phyloP scores from a whole-genome alignment of 2,888 invertebrate species.

The Nineta flava region DNA sequence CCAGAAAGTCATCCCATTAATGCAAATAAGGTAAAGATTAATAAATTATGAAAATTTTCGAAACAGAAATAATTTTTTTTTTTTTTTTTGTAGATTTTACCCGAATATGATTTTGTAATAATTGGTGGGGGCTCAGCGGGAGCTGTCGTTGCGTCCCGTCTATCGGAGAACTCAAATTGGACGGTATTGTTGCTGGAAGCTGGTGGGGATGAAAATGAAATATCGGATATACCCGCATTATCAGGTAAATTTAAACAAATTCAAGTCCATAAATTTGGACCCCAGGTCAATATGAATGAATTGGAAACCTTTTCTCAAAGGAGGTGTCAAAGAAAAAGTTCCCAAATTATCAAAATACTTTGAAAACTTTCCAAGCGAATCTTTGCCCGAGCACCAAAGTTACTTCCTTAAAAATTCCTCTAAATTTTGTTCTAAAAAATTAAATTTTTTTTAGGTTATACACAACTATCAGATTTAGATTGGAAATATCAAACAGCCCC shows the following conservation, averaged over 20 bases:
- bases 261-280: background rate
- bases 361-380: no score
- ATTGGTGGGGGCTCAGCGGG: constrained; percentile 83
- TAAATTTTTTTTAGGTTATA: constrained; percentile 42
- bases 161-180: constrained; percentile 70
- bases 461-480: constrained; percentile 73
- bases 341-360: no score
- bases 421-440: no score
- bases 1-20: constrained; percentile 66
- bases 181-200: constrained; percentile 71
- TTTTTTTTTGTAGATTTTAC: constrained; percentile 39
- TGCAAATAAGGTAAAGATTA: constrained; percentile 45
- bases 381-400: no score
- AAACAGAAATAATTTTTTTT: background rate
- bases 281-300: no score
- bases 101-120: constrained; percentile 73
- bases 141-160: constrained; percentile 69
- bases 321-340: no score
- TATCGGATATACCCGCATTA: constrained; percentile 73
- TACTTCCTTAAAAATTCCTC: no score
- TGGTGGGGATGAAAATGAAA: constrained; percentile 76
- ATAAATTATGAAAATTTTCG: background rate
- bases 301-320: no score
- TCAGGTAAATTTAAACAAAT: constrained; percentile 28
- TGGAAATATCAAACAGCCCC: constrained; percentile 87